Percentiles rank a stretch among this genome's conserved stretches.
Evolutionary conservation across 2,113 vertebrate species (phyloP).

Genomic region (Callospermophilus lateralis): DNA sequence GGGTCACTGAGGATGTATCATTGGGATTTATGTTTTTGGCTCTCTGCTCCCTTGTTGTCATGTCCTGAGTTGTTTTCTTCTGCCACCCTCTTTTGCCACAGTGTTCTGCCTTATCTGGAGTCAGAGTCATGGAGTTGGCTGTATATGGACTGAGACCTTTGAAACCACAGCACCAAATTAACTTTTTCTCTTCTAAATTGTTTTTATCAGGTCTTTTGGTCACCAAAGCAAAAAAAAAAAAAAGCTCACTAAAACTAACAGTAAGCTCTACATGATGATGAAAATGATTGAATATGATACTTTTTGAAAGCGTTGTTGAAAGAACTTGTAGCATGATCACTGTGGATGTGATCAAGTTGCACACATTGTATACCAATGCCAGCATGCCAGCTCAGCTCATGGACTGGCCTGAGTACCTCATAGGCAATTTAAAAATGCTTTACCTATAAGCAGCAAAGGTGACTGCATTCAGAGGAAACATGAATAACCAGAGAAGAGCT

Average conservation of each 20-base stretch:
- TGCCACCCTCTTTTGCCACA: too few species aligned
- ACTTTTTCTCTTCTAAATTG: too few species aligned
- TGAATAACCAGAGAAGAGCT: slow-evolving; percentile 90
- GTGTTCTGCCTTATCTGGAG: too few species aligned
- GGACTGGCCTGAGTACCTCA: slow-evolving; percentile 89
- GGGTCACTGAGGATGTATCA: too few species aligned
- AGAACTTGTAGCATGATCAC: slow-evolving; percentile 72
- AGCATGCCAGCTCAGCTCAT: slow-evolving; percentile 88
- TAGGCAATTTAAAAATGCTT: slow-evolving; percentile 79
- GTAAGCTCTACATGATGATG: not conserved
- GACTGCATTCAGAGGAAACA: not conserved
- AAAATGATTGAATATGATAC: not conserved
- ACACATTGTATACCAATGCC: slow-evolving; percentile 88
- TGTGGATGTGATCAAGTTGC: slow-evolving; percentile 86
- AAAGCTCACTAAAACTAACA: not conserved
- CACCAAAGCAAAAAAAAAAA: too few species aligned
- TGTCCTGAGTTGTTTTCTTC: too few species aligned
- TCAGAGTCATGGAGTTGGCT: too few species aligned
- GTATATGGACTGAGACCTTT: too few species aligned
- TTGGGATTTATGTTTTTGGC: too few species aligned
- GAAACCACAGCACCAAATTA: too few species aligned
- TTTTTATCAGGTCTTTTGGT: too few species aligned
- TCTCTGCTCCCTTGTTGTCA: too few species aligned
- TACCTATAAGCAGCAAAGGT: not conserved
- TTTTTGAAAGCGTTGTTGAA: not conserved